Percentiles rank a stretch among this genome's conserved stretches.
These are phyloP conservation scores for Drosophila pectinifera DNA, from an alignment of 1,140 invertebrate genomes.

Conservation along the genomic window DNA sequence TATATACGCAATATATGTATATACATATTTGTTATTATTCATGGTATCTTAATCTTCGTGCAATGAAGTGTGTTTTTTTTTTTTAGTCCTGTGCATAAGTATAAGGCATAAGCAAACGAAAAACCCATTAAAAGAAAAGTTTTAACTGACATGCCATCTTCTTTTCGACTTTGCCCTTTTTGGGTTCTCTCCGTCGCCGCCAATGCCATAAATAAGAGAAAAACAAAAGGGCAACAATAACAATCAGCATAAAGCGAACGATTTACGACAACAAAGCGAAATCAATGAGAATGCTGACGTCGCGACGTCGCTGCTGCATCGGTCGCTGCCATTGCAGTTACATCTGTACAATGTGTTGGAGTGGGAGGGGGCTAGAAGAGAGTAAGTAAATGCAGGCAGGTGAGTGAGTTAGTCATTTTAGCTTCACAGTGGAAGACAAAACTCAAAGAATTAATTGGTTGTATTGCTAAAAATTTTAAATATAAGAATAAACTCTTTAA, in stretches of 20 bases:
- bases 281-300: constrained; percentile 46
- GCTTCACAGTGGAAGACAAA: constrained; percentile 11
- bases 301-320: constrained; percentile 16
- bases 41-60: constrained; percentile 14
- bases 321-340: constrained; percentile 40
- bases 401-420: constrained; percentile 25
- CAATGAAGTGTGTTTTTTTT: constrained; percentile 7
- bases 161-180: background rate
- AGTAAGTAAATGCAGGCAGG: constrained; percentile 12
- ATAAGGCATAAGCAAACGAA: constrained; percentile 14
- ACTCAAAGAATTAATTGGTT: too few species aligned
- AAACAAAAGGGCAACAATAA: constrained; percentile 30
- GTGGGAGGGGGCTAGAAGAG: background rate
- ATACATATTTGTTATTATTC: background rate
- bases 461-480: background rate
- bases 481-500: too few species aligned
- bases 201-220: background rate
- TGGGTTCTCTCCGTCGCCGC: too few species aligned
- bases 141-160: constrained; percentile 35
- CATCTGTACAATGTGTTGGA: constrained; percentile 1
- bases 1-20: background rate
- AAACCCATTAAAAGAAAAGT: constrained; percentile 45
- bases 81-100: constrained; percentile 20
- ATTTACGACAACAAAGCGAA: constrained; percentile 51
- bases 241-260: constrained; percentile 34